Evolutionary conservation across 2,888 invertebrate species (phyloP), one percentile per base, ranked within the genome.

Genomic region (Falcaria lacertinaria): DNA sequence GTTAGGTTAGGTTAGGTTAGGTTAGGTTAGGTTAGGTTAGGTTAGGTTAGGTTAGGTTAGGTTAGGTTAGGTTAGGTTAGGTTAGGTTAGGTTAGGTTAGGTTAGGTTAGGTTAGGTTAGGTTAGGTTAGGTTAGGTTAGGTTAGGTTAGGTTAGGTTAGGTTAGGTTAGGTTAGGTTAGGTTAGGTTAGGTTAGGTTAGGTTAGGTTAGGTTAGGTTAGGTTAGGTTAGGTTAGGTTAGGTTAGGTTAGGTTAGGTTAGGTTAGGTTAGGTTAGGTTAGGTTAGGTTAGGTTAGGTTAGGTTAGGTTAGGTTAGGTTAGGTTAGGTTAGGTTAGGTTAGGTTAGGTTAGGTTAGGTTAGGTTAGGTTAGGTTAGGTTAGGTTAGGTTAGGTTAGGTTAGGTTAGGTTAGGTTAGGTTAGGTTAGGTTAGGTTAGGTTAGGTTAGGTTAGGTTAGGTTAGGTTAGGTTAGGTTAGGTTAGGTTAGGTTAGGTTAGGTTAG

Each of bases 331-430:
- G 43, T 43, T 43, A 43, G 43, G 43, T 44, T 44, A 34, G 44
- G 44, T 44, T 44, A 44, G 44, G 44, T 44, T 44, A 44, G 44
- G 44, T 44, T 44, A 44, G 44, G 44, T 44, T 44, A 44, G 44
- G 44, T 44, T 44, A 44, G 44, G 44, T 44, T 44, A 44, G 44
- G 44, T 44, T 44, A 44, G 44, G 44, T 44, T 44, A 44, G 44
- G 44, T 44, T 44, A 44, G 44, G 44, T 44, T 44, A 44, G 44
- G 44, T 44, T 44, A 44, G 44, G 44, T 44, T 44, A 44, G 44
- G 44, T 44, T 44, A 44, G 44, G 40, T 44, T 43, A 44, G 44
- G 44, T 44, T 44, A 44, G 44, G 44, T 44, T 44, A 44, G 44
- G 44, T 44, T 44, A 44, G 44, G 44, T 44, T 44, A 44, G 44